A percentile compares a stretch with the other conserved stretches of the same genome.
Conservation (phyloP, 2,113 vertebrate species). For the Scomber colias region DNA sequence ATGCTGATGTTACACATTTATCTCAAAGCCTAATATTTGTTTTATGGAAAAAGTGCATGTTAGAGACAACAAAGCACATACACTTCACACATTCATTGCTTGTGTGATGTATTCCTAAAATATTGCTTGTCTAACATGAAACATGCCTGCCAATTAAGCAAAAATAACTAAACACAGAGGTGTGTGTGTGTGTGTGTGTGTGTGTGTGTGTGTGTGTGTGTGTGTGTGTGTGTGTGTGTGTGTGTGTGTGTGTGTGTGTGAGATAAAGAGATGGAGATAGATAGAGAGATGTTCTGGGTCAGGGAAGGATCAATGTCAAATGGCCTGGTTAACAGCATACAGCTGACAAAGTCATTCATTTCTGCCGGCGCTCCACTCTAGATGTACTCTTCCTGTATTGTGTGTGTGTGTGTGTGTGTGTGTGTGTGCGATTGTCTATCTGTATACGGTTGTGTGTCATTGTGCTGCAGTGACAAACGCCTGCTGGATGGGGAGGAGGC, state of each 20-base stretch:
- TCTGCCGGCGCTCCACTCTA: conserved; percentile 64
- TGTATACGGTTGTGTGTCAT: conserved; percentile 20
- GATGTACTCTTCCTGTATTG: background rate
- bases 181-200: conserved; percentile 1
- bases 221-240: background rate
- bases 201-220: conserved; percentile 5
- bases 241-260: conserved; percentile 16
- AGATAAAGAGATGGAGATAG: conserved; percentile 18
- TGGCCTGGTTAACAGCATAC: conserved; percentile 77
- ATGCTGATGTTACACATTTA: too few species aligned
- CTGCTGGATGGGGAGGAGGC: conserved; percentile 32
- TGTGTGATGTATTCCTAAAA: background rate
- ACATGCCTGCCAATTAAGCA: conserved; percentile 3
- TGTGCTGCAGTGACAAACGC: conserved; percentile 38
- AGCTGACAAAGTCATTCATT: conserved; percentile 77
- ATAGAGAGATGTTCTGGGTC: conserved; percentile 68
- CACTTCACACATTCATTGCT: too few species aligned
- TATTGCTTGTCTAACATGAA: background rate
- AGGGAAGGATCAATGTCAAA: conserved; percentile 83
- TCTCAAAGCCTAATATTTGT: too few species aligned
- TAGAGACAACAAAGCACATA: too few species aligned
- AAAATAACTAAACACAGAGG: background rate
- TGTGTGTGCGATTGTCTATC: conserved; percentile 12
- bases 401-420: conserved; percentile 22
- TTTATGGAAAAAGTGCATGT: too few species aligned